These are phyloP conservation scores for Cacoxenus indagator DNA, from an alignment of 2,888 invertebrate genomes.

Conservation along the genomic window DNA sequence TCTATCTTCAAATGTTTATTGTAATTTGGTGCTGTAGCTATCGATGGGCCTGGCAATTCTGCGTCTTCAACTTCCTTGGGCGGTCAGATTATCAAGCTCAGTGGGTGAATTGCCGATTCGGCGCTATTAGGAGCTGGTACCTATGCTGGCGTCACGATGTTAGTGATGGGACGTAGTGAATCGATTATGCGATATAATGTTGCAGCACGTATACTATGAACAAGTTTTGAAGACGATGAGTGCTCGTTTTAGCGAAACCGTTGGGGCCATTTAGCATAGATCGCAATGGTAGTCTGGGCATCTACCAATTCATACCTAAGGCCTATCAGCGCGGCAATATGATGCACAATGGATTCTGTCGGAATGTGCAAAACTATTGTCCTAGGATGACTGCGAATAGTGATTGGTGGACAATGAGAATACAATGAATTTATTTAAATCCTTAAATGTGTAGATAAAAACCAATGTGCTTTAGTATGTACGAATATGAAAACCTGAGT, in stretches of 20 bases:
- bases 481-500: neutral
- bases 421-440: neutral
- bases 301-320: conserved; percentile 79
- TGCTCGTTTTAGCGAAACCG: conserved; percentile 77
- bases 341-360: conserved; percentile 75
- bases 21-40: conserved; percentile 87
- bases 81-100: conserved; percentile 83
- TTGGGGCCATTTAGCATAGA: conserved; percentile 82
- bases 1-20: too few species aligned
- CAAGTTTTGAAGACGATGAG: conserved; percentile 79
- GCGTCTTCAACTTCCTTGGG: conserved; percentile 89
- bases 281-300: conserved; percentile 77
- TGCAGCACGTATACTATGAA: conserved; percentile 78
- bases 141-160: conserved; percentile 83
- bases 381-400: conserved; percentile 61
- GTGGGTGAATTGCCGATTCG: conserved; percentile 84
- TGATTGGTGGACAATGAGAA: conserved; percentile 6
- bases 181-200: conserved; percentile 83
- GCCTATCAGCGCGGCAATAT: conserved; percentile 73
- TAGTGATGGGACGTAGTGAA: conserved; percentile 87
- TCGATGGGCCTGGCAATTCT: conserved; percentile 79
- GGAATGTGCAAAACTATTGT: too few species aligned
- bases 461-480: neutral
- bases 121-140: conserved; percentile 81
- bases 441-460: neutral